Evolutionary conservation across 2,113 vertebrate genomes (phyloP).

Genomic region (Coptodon bakossiorum): DNA sequence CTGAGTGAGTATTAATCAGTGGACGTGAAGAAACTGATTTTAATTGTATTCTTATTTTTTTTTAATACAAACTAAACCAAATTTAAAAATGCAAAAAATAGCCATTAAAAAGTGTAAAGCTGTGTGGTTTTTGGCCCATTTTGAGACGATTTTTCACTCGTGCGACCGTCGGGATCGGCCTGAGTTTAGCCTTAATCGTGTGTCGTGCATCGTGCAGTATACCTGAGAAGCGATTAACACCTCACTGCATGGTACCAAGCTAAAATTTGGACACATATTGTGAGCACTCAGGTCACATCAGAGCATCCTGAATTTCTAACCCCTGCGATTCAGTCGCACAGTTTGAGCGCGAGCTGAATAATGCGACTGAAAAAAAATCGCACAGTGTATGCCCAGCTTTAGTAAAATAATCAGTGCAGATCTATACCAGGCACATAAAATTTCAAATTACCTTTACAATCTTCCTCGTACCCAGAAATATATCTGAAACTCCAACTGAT

Average conservation of each 20-base stretch:
- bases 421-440: neutral
- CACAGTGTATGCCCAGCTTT: neutral
- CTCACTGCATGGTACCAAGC: neutral
- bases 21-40: neutral
- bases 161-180: neutral
- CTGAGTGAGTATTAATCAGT: neutral
- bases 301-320: neutral
- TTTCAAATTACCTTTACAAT: neutral
- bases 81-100: neutral
- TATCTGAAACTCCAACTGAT: neutral
- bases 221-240: neutral
- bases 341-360: rapidly evolving
- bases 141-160: rapidly evolving
- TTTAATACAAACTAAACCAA: too few species aligned
- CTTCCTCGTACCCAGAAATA: neutral
- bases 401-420: neutral
- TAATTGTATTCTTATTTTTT: neutral
- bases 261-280: neutral
- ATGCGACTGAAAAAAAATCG: neutral
- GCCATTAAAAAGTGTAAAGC: neutral
- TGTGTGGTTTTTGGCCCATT: neutral
- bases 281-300: neutral
- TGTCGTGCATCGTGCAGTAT: neutral
- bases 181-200: rapidly evolving
- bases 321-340: neutral